Evolutionary conservation across 1,140 invertebrate species (phyloP).

Genomic region (Vollenhovia emeryi): DNA sequence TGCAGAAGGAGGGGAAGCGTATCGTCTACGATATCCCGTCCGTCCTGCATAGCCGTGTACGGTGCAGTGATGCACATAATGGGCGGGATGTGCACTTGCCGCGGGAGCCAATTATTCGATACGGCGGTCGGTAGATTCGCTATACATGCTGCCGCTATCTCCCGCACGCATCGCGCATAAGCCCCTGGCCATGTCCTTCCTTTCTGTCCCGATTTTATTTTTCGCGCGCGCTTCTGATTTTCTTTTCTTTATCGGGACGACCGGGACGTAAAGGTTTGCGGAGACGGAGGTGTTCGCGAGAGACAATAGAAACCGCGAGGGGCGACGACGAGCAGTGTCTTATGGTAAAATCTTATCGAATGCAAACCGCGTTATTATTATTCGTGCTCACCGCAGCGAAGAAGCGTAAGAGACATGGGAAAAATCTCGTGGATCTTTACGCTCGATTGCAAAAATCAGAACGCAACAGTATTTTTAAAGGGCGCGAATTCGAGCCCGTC

Average conservation of each 20-base stretch:
- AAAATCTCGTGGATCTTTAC: neutral
- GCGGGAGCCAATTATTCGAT: slow-evolving; percentile 86
- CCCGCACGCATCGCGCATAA: slow-evolving; percentile 78
- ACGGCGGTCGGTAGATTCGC: slow-evolving; percentile 78
- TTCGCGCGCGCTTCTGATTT: slow-evolving; percentile 22
- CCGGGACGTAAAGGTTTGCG: neutral
- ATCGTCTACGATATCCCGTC: slow-evolving; percentile 70
- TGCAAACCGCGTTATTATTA: neutral
- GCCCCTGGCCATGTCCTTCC: slow-evolving; percentile 73
- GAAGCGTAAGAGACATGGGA: neutral
- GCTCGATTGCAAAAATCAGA: slow-evolving; percentile 24
- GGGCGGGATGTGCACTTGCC: slow-evolving; percentile 84
- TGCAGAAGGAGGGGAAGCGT: slow-evolving; percentile 57
- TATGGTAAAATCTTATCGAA: neutral
- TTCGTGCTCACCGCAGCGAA: no score
- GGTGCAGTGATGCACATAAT: slow-evolving; percentile 84
- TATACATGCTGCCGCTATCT: slow-evolving; percentile 83
- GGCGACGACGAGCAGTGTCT: neutral
- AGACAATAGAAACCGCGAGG: neutral
- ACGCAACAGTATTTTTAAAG: slow-evolving; percentile 16
- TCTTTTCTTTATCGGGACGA: neutral
- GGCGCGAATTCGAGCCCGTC: slow-evolving; percentile 49
- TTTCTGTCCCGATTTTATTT: slow-evolving; percentile 66
- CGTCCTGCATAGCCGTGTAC: slow-evolving; percentile 70
- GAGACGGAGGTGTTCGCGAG: neutral